A percentile compares a stretch with the other conserved stretches of the same genome.
Conservation (phyloP, 2,888 invertebrate species). For the Cantharis rufa region DNA sequence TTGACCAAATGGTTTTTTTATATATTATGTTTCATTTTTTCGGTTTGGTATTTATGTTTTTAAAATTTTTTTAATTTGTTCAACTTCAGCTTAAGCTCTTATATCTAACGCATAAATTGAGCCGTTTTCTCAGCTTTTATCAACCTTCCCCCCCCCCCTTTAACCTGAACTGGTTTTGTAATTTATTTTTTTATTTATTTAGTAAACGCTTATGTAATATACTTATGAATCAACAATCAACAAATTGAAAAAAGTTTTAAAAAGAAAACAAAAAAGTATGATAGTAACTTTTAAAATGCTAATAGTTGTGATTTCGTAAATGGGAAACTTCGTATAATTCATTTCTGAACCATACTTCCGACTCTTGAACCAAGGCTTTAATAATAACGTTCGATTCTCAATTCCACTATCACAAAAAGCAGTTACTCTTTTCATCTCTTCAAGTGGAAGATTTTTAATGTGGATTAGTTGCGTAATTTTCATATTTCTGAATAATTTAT, state of each 20-base stretch:
- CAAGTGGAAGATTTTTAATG: slow-evolving; percentile 7
- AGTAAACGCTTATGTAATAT: neutral
- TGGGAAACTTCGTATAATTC: neutral
- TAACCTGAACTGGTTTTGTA: neutral
- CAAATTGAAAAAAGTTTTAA: neutral
- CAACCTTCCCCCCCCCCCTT: no score
- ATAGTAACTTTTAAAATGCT: neutral
- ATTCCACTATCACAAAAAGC: neutral
- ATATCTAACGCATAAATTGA: no score
- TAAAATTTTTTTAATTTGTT: no score
- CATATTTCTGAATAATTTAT: slow-evolving; percentile 5
- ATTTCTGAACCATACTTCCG: neutral
- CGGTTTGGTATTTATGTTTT: no score
- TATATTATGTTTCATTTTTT: no score
- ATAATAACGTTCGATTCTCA: neutral
- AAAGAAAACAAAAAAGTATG: neutral
- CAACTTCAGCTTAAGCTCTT: no score
- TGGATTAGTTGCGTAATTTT: slow-evolving; percentile 14
- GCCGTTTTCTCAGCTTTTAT: no score
- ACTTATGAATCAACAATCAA: neutral
- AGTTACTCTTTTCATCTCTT: neutral
- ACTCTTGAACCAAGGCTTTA: neutral
- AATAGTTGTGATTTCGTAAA: neutral
- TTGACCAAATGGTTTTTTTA: no score
- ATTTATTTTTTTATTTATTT: neutral